Percentiles rank a stretch among this genome's conserved stretches.
Conservation (phyloP, 2,797 vertebrate genomes). For the Lateolabrax maculatus region DNA sequence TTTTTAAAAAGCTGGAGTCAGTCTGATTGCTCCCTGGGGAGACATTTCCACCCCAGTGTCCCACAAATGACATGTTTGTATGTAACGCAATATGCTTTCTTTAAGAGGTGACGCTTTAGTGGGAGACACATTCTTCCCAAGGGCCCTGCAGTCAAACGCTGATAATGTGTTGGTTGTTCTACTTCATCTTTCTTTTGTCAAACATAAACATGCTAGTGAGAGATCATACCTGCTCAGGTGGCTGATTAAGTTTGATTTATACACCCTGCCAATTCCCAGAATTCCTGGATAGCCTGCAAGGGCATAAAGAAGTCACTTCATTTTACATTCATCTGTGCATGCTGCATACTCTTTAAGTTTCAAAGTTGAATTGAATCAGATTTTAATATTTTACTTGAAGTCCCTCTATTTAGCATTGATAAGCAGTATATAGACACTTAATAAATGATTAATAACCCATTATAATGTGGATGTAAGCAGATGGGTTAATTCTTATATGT, state of each 20-base stretch:
- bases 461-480: neutral
- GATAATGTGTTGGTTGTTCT: slow-evolving; percentile 42
- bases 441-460: neutral
- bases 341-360: neutral
- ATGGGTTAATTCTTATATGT: neutral
- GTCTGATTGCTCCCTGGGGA: slow-evolving; percentile 83
- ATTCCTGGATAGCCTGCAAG: neutral
- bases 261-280: neutral
- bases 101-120: slow-evolving; percentile 74
- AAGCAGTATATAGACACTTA: too few relatives aligned
- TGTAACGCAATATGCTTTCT: slow-evolving; percentile 81
- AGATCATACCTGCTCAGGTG: slow-evolving; percentile 54
- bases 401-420: neutral
- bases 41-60: slow-evolving; percentile 78
- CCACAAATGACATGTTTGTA: slow-evolving; percentile 81
- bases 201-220: slow-evolving; percentile 26
- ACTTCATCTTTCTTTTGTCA: slow-evolving; percentile 48
- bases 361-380: slow-evolving; percentile 8
- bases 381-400: neutral
- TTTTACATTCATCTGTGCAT: neutral
- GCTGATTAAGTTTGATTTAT: slow-evolving; percentile 46
- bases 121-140: slow-evolving; percentile 70
- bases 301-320: slow-evolving; percentile 4
- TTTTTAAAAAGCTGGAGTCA: slow-evolving; percentile 75
- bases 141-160: slow-evolving; percentile 56